Evolutionary conservation across 1,140 invertebrate genomes (phyloP).

Genomic region (Diabrotica undecimpunctata): DNA sequence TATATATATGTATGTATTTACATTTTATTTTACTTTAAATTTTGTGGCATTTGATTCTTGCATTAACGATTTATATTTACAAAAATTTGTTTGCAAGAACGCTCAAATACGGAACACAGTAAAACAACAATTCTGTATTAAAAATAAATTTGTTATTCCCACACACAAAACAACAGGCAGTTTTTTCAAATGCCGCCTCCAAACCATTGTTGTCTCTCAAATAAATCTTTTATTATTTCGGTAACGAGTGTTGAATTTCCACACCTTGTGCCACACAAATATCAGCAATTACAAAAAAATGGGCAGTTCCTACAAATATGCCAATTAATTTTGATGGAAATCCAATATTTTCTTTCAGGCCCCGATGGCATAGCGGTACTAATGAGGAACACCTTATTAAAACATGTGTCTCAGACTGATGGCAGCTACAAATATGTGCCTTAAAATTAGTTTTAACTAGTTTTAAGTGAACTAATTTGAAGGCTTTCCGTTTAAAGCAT

Average conservation of each 20-base stretch:
- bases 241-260: background rate
- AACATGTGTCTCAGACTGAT: background rate
- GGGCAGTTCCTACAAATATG: constrained; percentile 15
- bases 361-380: constrained; percentile 1
- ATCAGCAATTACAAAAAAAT: background rate
- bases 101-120: too few species aligned
- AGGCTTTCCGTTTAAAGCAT: background rate
- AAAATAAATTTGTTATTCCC: too few species aligned
- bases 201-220: background rate
- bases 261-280: background rate
- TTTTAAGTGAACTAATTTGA: constrained; percentile 11
- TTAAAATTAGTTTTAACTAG: constrained; percentile 7
- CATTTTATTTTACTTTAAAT: too few species aligned
- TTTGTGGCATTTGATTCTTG: too few species aligned
- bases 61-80: too few species aligned
- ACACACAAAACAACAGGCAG: too few species aligned
- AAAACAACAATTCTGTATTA: too few species aligned
- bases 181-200: too few species aligned
- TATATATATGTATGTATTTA: too few species aligned
- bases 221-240: background rate
- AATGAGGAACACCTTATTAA: constrained; percentile 12
- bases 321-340: constrained; percentile 20
- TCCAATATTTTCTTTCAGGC: constrained; percentile 15
- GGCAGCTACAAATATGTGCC: background rate
- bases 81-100: too few species aligned